Conservation (phyloP, 1,140 invertebrate species). For the Drosophila bifasciata region DNA sequence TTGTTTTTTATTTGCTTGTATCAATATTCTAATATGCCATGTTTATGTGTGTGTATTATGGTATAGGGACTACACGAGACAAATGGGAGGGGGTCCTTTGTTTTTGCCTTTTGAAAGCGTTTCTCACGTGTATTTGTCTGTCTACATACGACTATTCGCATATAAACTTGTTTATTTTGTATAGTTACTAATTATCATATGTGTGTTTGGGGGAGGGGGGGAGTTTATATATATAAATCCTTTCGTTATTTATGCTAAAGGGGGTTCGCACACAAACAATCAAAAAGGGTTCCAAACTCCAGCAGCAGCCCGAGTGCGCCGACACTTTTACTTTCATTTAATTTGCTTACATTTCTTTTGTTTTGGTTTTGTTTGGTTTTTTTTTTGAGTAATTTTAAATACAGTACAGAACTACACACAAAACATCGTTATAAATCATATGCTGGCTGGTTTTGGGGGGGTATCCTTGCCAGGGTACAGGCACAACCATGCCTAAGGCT, state of each 20-base stretch:
- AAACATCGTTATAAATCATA: constrained; percentile 29
- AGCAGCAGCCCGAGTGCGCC: too few species aligned
- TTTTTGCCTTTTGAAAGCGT: constrained; percentile 54
- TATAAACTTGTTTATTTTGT: constrained; percentile 16
- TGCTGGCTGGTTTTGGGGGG: not conserved
- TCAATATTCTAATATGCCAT: constrained; percentile 76
- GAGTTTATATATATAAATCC: constrained; percentile 19
- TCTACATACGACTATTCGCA: constrained; percentile 16
- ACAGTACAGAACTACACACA: constrained; percentile 61
- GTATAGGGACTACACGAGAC: constrained; percentile 2
- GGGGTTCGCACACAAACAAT: constrained; percentile 13
- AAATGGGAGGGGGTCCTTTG: constrained; percentile 1
- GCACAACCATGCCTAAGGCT: too few species aligned
- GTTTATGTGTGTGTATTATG: constrained; percentile 50
- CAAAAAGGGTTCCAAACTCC: not conserved
- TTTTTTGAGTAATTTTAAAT: constrained; percentile 49
- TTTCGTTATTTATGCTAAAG: constrained; percentile 47
- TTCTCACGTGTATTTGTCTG: constrained; percentile 18
- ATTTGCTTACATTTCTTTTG: not conserved
- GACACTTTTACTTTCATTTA: too few species aligned
- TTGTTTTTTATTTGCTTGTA: constrained; percentile 58
- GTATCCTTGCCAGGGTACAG: not conserved
- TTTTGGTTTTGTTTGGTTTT: constrained; percentile 1
- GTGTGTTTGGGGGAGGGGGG: constrained; percentile 20
- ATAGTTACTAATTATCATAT: constrained; percentile 61